Base-by-base conservation (phyloP, 2,888 invertebrate species). In the Cataglyphis cursor region DNA sequence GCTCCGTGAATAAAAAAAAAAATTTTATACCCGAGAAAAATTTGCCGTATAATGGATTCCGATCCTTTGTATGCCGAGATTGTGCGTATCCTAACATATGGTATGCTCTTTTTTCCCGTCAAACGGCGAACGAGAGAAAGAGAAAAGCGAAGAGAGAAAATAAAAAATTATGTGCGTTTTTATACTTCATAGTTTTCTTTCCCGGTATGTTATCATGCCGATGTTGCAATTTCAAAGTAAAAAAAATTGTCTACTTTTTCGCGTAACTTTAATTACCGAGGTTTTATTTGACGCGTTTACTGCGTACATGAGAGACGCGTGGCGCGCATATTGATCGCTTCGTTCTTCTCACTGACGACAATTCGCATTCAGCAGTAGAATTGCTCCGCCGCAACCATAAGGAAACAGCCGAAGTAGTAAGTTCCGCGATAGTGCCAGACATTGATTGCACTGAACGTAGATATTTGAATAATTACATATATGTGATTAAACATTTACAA, bases 21-120 rank as follows among this genome's bases (percentile, higher is more conserved):
- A 78, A 65, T 48, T 6, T 66, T 66, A 57, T 44, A 18, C 12
- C 10, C 78, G 68, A 44, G 64, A 64, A 83, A 85, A 88, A 89
- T 88, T 87, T 83, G 15, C 80, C 54, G 72, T 59, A 80, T 83
- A 88, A 86, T 87, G 89, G 76, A 84, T 81, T 86, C 75, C 83
- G 61, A 73, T 86, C 76, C 78, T 73, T 88, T 82, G 65, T 61
- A 35, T 31, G 44, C 3, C 59, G 73, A 80, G 57, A 59, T 59
- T 48, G 18, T 21, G 66, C 59, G 66, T 18, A 44, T 76, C 48
- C 75, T 44, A 48, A 59, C 65, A 31, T 61, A 31, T n/a, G 35
- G 6, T 41, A 18, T 31, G 4, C 21, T 65, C 21, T 41, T n/a
- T 48, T 68, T 78, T 44, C n/a, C 1, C 15, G 2, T 44, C 28